Percentiles rank a stretch among this genome's conserved stretches.
Evolutionary conservation across 2,888 invertebrate genomes (phyloP).

Genomic region (Dendrolimus houi): DNA sequence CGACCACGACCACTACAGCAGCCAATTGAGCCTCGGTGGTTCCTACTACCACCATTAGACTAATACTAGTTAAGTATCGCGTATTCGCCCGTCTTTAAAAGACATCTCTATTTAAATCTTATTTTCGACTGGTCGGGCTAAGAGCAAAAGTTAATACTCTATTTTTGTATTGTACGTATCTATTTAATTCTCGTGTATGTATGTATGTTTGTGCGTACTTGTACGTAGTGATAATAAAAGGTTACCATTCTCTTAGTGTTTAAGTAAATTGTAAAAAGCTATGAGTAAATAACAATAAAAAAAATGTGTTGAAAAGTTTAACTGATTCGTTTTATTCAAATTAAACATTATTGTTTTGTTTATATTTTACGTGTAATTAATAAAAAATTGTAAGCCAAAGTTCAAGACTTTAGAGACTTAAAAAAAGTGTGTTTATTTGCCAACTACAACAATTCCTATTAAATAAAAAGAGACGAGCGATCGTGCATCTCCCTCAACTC

Average conservation of each 20-base stretch:
- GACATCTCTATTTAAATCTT: conserved; percentile 26
- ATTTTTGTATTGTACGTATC: conserved; percentile 56
- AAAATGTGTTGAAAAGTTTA: conserved; percentile 28
- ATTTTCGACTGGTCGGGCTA: conserved; percentile 62
- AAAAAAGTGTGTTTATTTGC: no score
- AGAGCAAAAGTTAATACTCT: conserved; percentile 60
- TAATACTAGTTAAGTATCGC: conserved; percentile 35
- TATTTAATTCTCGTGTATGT: conserved; percentile 41
- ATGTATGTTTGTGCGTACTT: conserved; percentile 62
- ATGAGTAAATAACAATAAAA: conserved; percentile 44
- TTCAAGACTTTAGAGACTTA: no score
- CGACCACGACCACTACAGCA: conserved; percentile 28
- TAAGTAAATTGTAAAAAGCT: conserved; percentile 65
- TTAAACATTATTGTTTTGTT: conserved; percentile 10
- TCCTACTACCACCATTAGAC: conserved; percentile 57
- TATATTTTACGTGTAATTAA: no score
- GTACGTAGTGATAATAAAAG: conserved; percentile 69
- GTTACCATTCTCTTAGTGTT: conserved; percentile 62
- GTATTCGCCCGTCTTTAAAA: conserved; percentile 4
- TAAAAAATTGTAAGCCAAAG: no score
- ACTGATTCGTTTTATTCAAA: conserved; percentile 16
- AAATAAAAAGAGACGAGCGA: no score
- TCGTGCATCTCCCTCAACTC: no score
- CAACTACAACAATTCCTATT: no score
- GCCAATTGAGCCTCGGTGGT: conserved; percentile 31